phyloP scores from a whole-genome alignment of 2,113 vertebrate species.

The cat (Felis catus) region F.catus_Fca126_mat1.0 CM031420.1:154609001-154609500 shows the following conservation, averaged over 20 bases:
- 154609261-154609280: neutral
- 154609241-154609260: neutral
- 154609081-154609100: neutral
- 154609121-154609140: neutral
- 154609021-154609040: neutral
- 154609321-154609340: neutral
- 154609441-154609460: neutral
- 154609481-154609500: neutral
- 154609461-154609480: neutral
- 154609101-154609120: too few relatives aligned
- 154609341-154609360: neutral
- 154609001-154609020: neutral
- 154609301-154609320: neutral
- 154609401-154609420: neutral
- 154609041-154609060: neutral
- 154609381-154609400: neutral
- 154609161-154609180: neutral
- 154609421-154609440: neutral
- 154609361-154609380: neutral
- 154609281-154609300: neutral
- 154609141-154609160: neutral
- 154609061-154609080: neutral
- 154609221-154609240: neutral
- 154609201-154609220: neutral
- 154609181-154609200: neutral